These are phyloP conservation scores for Octopus bimaculoides DNA, from an alignment of 1,140 invertebrate genomes.

Conservation along the genomic window DNA sequence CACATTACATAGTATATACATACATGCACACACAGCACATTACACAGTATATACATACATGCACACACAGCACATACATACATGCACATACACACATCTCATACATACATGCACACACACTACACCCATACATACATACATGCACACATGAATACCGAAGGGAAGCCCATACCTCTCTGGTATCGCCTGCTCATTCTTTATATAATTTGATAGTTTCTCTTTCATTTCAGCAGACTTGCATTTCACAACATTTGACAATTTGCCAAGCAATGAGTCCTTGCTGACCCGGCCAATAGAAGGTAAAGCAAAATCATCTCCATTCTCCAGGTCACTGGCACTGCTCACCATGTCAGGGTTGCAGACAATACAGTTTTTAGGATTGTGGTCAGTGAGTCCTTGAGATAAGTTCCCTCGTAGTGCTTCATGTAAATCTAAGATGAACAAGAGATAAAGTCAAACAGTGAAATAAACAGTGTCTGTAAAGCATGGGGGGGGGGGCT, in stretches of 20 bases:
- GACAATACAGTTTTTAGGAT: constrained; percentile 74
- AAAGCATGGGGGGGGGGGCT: too few relatives aligned
- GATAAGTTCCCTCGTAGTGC: constrained; percentile 77
- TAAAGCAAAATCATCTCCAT: constrained; percentile 37
- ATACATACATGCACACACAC: too few relatives aligned
- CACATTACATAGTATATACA: too few relatives aligned
- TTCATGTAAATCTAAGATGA: constrained; percentile 71
- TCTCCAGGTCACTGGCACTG: constrained; percentile 42
- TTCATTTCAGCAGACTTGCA: constrained; percentile 89
- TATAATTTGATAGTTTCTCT: constrained; percentile 90
- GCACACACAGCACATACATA: too few relatives aligned
- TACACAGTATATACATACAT: too few relatives aligned
- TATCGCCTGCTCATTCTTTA: constrained; percentile 59
- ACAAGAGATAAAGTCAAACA: neutral
- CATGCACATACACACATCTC: too few relatives aligned
- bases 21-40: too few relatives aligned
- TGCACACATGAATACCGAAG: too few relatives aligned
- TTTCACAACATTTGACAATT: constrained; percentile 69
- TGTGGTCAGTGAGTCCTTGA: constrained; percentile 79
- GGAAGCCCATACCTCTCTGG: constrained; percentile 31
- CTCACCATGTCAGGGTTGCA: constrained; percentile 60
- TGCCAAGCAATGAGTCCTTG: constrained; percentile 50
- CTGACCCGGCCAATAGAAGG: constrained; percentile 21
- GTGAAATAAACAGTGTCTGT: too few relatives aligned
- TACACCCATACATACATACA: too few relatives aligned